Evolutionary conservation across 2,888 invertebrate genomes (phyloP).

Genomic region (Aleiodes testaceus): DNA sequence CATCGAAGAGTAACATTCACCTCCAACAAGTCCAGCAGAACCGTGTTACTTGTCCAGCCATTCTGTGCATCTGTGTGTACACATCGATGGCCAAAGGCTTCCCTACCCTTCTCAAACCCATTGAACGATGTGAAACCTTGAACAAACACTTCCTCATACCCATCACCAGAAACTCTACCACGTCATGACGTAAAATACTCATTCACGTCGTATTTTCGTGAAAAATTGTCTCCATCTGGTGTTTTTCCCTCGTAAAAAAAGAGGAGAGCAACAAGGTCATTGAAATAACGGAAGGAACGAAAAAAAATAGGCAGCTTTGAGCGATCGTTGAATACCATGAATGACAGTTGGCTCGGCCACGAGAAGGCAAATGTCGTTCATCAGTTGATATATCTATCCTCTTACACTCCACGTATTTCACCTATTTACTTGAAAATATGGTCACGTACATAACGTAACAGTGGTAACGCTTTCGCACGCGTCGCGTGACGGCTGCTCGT

Average conservation of each 20-base stretch:
- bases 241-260: not conserved
- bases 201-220: conserved; percentile 13
- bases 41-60: too few relatives aligned
- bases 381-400: conserved; percentile 31
- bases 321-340: conserved; percentile 32
- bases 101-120: too few relatives aligned
- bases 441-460: conserved; percentile 34
- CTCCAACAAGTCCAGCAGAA: too few relatives aligned
- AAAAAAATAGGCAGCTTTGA: not conserved
- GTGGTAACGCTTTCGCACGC: conserved; percentile 38
- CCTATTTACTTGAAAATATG: conserved; percentile 33
- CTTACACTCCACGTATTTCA: conserved; percentile 21
- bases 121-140: too few relatives aligned
- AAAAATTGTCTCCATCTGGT: conserved; percentile 2
- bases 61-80: too few relatives aligned
- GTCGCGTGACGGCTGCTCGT: conserved; percentile 46
- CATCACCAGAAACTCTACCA: not conserved
- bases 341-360: conserved; percentile 27
- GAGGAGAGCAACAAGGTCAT: conserved; percentile 1
- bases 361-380: conserved; percentile 23
- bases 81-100: too few relatives aligned
- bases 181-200: conserved; percentile 21
- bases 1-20: too few relatives aligned
- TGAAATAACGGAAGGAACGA: conserved; percentile 19
- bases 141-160: not conserved